These are phyloP conservation scores for Poeciliopsis retropinna DNA, from an alignment of 2,113 vertebrate genomes.

Conservation along the genomic window DNA sequence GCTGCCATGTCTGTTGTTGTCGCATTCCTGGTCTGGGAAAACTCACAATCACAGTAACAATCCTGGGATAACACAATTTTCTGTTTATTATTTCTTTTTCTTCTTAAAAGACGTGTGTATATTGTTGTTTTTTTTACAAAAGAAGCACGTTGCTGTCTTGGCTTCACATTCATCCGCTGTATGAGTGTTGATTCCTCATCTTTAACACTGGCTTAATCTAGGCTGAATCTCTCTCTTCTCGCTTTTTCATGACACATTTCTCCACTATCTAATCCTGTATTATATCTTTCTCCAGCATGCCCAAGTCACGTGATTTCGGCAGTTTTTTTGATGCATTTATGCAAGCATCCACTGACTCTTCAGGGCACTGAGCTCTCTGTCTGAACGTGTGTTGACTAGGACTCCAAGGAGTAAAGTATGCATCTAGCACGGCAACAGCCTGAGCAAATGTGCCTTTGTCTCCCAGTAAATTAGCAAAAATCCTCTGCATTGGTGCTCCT, in stretches of 20 bases:
- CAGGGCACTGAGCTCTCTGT: neutral
- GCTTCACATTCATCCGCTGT: neutral
- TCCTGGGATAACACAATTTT: neutral
- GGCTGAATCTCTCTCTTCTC: neutral
- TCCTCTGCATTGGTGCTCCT: neutral
- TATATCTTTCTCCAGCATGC: neutral
- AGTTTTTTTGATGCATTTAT: neutral
- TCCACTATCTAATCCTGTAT: neutral
- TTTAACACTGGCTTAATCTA: neutral
- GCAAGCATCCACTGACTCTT: neutral
- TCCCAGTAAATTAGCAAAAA: neutral
- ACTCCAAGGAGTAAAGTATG: neutral
- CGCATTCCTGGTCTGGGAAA: too few species aligned
- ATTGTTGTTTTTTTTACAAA: too few species aligned
- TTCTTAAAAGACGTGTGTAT: neutral
- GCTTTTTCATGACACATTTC: neutral
- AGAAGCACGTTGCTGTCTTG: too few species aligned
- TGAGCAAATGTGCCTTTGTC: neutral
- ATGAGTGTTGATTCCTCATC: neutral
- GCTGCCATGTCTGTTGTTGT: too few species aligned
- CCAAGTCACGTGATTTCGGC: neutral
- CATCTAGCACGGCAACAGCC: neutral
- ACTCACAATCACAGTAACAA: neutral
- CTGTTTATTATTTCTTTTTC: neutral
- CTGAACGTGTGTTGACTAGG: neutral